phyloP scores from a whole-genome alignment of 2,113 vertebrate species.

The Gymnogyps californianus region DNA sequence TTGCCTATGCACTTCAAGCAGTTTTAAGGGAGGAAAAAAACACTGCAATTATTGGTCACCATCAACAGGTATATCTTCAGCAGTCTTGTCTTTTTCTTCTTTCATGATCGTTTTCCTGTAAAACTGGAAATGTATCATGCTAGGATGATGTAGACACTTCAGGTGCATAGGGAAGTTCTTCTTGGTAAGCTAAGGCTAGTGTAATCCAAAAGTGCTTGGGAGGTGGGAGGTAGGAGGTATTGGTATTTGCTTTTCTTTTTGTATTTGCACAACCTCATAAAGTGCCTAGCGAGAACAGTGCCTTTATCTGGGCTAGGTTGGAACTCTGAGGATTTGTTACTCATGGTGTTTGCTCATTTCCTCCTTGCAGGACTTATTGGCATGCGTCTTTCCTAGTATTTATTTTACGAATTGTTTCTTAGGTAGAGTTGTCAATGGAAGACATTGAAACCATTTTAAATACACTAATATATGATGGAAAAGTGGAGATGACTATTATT shows the following conservation, averaged over 20 bases:
- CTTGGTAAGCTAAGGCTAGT: background rate
- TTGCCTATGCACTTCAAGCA: background rate
- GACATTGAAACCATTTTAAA: conserved; percentile 99
- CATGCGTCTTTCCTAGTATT: background rate
- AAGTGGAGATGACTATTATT: conserved; percentile 96
- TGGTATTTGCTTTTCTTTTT: background rate
- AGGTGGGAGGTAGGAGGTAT: background rate
- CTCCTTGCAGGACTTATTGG: background rate
- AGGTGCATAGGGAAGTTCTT: background rate
- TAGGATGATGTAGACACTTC: background rate
- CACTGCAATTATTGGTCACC: background rate
- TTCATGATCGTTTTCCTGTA: background rate
- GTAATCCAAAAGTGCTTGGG: background rate
- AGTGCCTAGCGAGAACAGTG: background rate
- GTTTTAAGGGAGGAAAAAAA: background rate
- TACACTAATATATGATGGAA: conserved; percentile 95
- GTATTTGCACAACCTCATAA: background rate
- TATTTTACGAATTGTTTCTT: background rate
- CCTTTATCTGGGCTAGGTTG: background rate
- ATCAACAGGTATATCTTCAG: background rate
- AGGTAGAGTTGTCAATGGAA: conserved; percentile 99
- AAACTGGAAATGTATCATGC: background rate
- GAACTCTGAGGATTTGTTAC: background rate
- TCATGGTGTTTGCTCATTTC: background rate
- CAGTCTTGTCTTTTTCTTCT: background rate